Evolutionary conservation across 2,797 vertebrate genomes (phyloP), one percentile per base, ranked within the genome.

Genomic region (Peromyscus eremicus): DNA sequence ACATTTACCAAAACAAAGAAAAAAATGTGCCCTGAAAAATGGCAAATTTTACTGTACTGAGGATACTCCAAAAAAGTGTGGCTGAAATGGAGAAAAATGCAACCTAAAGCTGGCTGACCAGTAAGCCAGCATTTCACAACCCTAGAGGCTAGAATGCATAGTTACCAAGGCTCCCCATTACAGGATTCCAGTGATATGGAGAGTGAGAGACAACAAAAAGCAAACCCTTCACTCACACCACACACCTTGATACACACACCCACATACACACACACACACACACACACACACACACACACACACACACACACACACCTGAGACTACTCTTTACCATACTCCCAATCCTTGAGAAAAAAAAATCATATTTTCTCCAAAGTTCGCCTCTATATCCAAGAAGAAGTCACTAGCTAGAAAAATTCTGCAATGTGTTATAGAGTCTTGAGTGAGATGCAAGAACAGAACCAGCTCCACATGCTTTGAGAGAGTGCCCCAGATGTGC

Each of bases 1-100:
- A 76, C 5, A n/a, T n/a, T 75, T 76, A 70, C 76, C 32, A 89
- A 95, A 89, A 76, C 5, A 29, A 62, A 95, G 80, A 14, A 81
- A 73, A 89, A 71, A 89, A 40, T 71, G 7, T 40, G 25, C 19
- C 37, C 32, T n/a, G 40, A 55, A 89, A 86, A 57, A 57, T 10
- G 11, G 70, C 71, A 52, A 52, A 29, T n/a, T 68, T 89, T 52
- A 75, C 37, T 70, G 13, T 70, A 43, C 16, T 91, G 49, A 64
- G 66, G 75, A 70, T 32, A 92, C 6, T 21, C 79, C n/a, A 86
- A 16, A 62, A 60, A 57, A 14, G 10, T 13, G 8, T 84, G 46
- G 60, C 46, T 89, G 73, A 77, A 83, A 83, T n/a, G 34, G 79
- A 83, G 21, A 32, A 25, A 62, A 95, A 49, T 25, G 8, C 57